These are phyloP conservation scores for Torymus auratus DNA, from an alignment of 2,888 invertebrate genomes.

Conservation along the genomic window DNA sequence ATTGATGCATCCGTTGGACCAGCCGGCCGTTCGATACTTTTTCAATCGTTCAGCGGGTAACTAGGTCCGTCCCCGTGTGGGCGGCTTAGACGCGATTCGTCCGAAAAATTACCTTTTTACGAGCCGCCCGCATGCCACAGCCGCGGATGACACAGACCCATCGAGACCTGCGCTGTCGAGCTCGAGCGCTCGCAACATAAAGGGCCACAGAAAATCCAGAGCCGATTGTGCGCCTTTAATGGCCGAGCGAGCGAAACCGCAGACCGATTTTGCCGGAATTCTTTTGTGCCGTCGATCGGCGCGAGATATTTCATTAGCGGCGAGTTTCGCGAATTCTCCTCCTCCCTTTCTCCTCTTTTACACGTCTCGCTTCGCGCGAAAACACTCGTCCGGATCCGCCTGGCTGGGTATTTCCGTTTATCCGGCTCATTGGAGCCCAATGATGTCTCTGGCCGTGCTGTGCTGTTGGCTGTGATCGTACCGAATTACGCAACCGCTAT, in stretches of 20 bases:
- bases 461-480: not conserved
- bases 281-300: constrained; percentile 33
- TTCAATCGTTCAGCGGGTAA: not conserved
- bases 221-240: constrained; percentile 20
- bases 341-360: not conserved
- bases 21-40: not conserved
- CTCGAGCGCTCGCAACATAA: not conserved
- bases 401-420: constrained; percentile 11
- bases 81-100: not conserved
- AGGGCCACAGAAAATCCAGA: constrained; percentile 16
- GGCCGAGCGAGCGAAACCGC: constrained; percentile 10
- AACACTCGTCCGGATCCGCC: not conserved
- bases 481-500: constrained; percentile 17
- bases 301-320: constrained; percentile 45
- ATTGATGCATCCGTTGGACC: constrained; percentile 23
- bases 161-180: not conserved
- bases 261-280: constrained; percentile 36
- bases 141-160: not conserved
- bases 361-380: not conserved
- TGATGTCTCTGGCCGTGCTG: not conserved
- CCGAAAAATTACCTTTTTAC: constrained; percentile 27
- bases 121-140: not conserved
- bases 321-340: constrained; percentile 28
- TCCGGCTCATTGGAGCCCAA: constrained; percentile 31
- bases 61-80: not conserved